Evolutionary conservation across 2,888 invertebrate species (phyloP).

Genomic region (Hydriomena furcata): DNA sequence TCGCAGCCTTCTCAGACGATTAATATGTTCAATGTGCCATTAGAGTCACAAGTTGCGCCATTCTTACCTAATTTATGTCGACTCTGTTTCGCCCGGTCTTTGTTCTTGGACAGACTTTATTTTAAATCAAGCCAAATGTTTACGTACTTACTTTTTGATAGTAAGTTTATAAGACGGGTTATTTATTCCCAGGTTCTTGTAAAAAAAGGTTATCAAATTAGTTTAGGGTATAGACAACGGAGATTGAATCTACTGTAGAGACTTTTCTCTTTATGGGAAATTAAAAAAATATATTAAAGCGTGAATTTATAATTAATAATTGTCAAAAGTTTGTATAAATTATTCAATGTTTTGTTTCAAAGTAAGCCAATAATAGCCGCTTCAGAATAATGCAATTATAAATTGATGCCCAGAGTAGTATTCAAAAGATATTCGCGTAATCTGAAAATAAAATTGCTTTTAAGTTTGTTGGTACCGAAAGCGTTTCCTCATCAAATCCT

Average conservation of each 20-base stretch:
- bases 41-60: conserved; percentile 73
- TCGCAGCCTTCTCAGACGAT: conserved; percentile 48
- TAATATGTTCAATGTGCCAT: conserved; percentile 75
- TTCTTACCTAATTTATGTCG: conserved; percentile 71
- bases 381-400: conserved; percentile 8
- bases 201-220: too few species aligned
- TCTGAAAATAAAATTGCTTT: conserved; percentile 26
- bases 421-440: conserved; percentile 20
- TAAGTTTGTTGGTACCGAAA: conserved; percentile 55
- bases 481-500: conserved; percentile 72
- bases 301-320: too few species aligned
- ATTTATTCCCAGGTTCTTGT: too few species aligned
- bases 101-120: conserved; percentile 21
- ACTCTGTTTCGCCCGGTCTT: conserved; percentile 42
- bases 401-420: conserved; percentile 9
- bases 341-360: too few species aligned
- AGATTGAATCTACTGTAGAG: too few species aligned
- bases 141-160: neutral
- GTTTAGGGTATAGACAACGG: too few species aligned
- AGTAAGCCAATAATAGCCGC: neutral
- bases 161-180: too few species aligned
- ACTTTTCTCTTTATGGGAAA: too few species aligned
- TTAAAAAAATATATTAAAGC: too few species aligned
- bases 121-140: conserved; percentile 11
- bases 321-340: too few species aligned